A percentile compares a stretch with the other conserved stretches of the same genome.
Conservation (phyloP, 2,797 vertebrate species). For the Lagorchestes hirsutus region DNA sequence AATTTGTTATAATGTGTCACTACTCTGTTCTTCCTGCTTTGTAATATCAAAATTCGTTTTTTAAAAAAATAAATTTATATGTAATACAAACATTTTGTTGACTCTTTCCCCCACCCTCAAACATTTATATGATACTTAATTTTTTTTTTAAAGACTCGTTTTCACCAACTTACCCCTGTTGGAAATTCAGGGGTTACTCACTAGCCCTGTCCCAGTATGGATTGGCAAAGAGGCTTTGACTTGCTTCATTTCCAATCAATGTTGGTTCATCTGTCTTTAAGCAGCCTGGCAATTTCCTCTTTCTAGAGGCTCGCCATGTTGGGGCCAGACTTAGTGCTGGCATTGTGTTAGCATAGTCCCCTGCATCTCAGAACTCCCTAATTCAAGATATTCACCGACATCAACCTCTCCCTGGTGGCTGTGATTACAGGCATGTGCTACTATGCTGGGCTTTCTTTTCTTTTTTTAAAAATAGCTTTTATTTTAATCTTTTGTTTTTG, state of each 20-base stretch:
- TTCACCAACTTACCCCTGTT: not conserved
- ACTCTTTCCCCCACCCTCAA: not conserved
- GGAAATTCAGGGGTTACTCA: not conserved
- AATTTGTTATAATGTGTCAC: not conserved
- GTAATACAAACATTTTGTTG: constrained; percentile 19
- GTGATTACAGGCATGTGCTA: not conserved
- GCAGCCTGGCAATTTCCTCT: not conserved
- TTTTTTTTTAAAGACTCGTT: not conserved
- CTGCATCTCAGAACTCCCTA: not conserved
- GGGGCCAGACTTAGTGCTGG: not conserved
- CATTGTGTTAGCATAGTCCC: not conserved
- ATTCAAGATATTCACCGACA: not conserved
- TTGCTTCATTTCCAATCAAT: not conserved
- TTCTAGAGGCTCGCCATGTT: not conserved
- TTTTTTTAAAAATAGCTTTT: not conserved
- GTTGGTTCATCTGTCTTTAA: not conserved
- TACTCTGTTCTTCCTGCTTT: constrained; percentile 29
- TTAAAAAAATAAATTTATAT: constrained; percentile 34
- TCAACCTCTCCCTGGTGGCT: not conserved
- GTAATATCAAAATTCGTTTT: constrained; percentile 27
- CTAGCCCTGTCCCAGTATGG: not conserved
- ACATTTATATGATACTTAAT: not conserved
- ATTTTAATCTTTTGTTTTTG: not conserved
- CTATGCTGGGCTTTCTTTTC: not conserved
- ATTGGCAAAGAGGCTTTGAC: not conserved